Conservation (phyloP, 2,888 invertebrate genomes). For the Leucophenga montana region DNA sequence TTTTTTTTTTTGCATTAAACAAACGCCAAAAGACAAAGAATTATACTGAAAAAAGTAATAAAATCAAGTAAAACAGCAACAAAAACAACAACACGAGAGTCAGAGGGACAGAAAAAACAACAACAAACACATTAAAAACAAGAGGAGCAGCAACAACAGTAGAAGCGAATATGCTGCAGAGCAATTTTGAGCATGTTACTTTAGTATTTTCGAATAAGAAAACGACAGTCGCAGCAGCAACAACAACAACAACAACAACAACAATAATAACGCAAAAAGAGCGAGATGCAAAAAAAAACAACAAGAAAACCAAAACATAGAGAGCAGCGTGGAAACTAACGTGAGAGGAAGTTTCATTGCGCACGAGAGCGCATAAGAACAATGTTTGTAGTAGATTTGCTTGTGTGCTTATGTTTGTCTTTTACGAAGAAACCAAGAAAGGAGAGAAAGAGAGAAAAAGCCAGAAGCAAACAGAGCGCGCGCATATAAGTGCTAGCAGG, state of each 20-base stretch:
- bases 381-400: background rate
- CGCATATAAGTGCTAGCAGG: background rate
- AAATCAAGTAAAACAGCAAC: slow-evolving; percentile 49
- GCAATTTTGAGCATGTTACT: slow-evolving; percentile 67
- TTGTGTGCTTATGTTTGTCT: too few species aligned
- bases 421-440: background rate
- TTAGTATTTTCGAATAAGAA: slow-evolving; percentile 52
- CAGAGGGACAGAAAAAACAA: slow-evolving; percentile 29
- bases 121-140: slow-evolving; percentile 31
- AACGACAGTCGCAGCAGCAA: background rate
- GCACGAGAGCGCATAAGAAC: background rate
- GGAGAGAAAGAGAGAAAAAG: too few species aligned
- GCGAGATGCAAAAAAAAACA: slow-evolving; percentile 40
- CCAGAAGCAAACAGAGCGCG: background rate
- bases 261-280: background rate
- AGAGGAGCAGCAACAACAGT: slow-evolving; percentile 25
- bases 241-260: slow-evolving; percentile 31
- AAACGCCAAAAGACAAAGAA: slow-evolving; percentile 63
- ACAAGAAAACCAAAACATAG: slow-evolving; percentile 32
- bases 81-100: slow-evolving; percentile 51
- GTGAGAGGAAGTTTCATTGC: background rate
- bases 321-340: background rate
- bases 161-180: slow-evolving; percentile 39
- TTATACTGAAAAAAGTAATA: slow-evolving; percentile 61
- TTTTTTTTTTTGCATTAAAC: slow-evolving; percentile 55